Base-by-base conservation (phyloP, 2,797 vertebrate genomes). In the Centroberyx gerrardi region DNA sequence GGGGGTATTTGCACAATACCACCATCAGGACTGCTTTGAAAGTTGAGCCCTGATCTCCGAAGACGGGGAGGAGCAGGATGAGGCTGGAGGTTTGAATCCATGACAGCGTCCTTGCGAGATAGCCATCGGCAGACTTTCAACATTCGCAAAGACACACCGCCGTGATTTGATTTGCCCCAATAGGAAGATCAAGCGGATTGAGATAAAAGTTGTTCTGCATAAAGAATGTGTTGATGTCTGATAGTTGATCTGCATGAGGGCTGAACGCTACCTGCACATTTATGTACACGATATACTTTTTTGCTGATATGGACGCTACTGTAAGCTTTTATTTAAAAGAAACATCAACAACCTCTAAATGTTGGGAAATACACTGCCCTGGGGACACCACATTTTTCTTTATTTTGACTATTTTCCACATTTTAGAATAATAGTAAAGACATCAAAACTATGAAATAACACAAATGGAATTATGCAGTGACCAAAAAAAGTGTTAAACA, bases 11-110 rank as follows among this genome's bases (percentile, higher is more conserved):
- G 76, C 86, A 93, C 87, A 93, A 91, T 78, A 87, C 71, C 78
- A 89, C 81, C 82, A 92, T 91, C 70, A 75, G 52, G 69, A 65
- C 63, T 67, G 68, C 88, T 93, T 92, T 91, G 89, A 92, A 94
- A 91, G 81, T 60, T 81, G 84, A 93, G 88, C 67, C 79, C 22
- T 14, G 55, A 82, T 90, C 87, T 80, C 72, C 82, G 76, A 87
- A 7, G 33, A 33, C 4, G 3, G 5, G 66, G 70, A 78, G 65
- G 31, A 55, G 83, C 76, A 81, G 72, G 85, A 79, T 79, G 22
- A 63, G 80, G 72, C 65, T 76, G 60, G 60, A 67, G 81, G 81
- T 90, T 60, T 86, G 62, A 80, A 79, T 88, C 82, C 84, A 80
- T 87, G 76, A 88, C 85, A 74, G 72, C 84, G 72, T 81, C 78